A percentile compares a stretch with the other conserved stretches of the same genome.
Evolutionary conservation across 2,113 vertebrate genomes (phyloP).

Genomic region (Ardeotis arabs): DNA sequence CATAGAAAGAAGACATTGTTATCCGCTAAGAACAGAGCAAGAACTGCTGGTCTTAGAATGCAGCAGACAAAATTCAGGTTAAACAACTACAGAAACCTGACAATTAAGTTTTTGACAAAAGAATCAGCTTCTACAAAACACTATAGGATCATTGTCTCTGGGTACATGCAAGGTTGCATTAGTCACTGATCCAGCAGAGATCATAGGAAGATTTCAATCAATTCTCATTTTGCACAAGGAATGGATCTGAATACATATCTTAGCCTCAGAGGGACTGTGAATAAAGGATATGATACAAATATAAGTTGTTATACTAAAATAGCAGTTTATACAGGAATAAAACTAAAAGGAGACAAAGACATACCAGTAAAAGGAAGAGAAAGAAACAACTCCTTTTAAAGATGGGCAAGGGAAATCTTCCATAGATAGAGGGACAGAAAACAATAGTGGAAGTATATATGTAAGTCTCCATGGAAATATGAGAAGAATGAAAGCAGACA

Average conservation of each 20-base stretch:
- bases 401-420: not conserved
- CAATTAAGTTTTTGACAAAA: slow-evolving; percentile 34
- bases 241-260: not conserved
- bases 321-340: not conserved
- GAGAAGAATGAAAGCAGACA: not conserved
- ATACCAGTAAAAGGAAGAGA: slow-evolving; percentile 2
- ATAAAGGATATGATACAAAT: not conserved
- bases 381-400: not conserved
- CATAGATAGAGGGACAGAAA: not conserved
- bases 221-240: not conserved
- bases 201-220: slow-evolving; percentile 13
- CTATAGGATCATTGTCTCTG: not conserved
- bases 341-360: not conserved
- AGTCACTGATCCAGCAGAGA: slow-evolving; percentile 54
- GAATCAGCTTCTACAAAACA: slow-evolving; percentile 38
- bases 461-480: not conserved
- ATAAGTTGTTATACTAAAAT: not conserved
- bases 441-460: not conserved
- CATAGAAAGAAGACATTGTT: not conserved
- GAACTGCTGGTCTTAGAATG: not conserved
- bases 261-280: not conserved
- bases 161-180: slow-evolving; percentile 3
- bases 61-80: not conserved
- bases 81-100: slow-evolving; percentile 22
- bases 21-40: not conserved